These are phyloP conservation scores for Orientallactaga sibirica DNA, from an alignment of 2,797 vertebrate genomes.

Conservation along the genomic window DNA sequence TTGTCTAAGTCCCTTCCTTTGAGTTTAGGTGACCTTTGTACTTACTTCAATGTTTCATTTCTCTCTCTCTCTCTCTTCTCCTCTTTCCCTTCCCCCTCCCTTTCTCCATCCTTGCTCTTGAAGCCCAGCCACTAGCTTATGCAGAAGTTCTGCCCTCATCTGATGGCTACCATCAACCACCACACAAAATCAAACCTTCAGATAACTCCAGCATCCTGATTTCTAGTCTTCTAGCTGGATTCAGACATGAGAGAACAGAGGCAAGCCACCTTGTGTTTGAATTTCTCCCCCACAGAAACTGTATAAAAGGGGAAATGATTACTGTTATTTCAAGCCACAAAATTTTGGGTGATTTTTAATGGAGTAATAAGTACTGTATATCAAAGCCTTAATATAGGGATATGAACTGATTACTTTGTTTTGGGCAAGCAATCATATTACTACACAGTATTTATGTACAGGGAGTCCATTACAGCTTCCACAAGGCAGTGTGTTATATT, in stretches of 20 bases:
- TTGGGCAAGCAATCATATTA: not conserved
- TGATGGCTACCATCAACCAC: not conserved
- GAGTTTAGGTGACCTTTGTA: not conserved
- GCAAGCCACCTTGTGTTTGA: not conserved
- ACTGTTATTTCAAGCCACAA: constrained; percentile 9
- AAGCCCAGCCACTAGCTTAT: not conserved
- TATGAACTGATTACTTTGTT: not conserved
- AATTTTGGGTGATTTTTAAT: not conserved
- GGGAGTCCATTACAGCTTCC: not conserved
- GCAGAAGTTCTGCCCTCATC: not conserved
- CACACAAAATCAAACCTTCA: not conserved
- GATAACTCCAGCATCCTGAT: not conserved
- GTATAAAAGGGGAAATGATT: not conserved
- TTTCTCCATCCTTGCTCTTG: not conserved
- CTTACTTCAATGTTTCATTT: not conserved
- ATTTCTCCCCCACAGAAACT: not conserved
- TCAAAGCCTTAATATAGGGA: not conserved
- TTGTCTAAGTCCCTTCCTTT: not conserved
- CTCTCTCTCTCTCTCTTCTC: not conserved
- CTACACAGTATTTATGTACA: not conserved
- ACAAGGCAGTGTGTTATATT: not conserved
- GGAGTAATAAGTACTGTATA: not conserved
- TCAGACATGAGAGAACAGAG: not conserved
- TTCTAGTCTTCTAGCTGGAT: not conserved
- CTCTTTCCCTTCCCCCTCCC: no score